Evolutionary conservation across 2,888 invertebrate genomes (phyloP), one percentile per base, ranked within the genome.

Genomic region (Dicyrtoma fusca): DNA sequence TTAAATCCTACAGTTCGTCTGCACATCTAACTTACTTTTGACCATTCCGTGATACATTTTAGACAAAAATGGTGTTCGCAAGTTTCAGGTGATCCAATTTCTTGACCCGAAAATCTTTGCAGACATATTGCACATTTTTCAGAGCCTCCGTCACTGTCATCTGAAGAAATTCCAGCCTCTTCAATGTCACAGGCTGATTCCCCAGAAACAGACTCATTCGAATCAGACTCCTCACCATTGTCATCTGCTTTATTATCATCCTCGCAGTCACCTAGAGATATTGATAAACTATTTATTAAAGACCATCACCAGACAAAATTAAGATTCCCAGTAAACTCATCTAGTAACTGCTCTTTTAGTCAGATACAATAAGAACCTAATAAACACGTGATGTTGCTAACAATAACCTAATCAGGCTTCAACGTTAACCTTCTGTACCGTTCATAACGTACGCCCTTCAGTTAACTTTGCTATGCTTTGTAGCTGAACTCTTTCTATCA

Each of bases 101-200:
- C 90, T 84, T 95, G 94, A 44, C 87, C 86, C 64, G 85, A 86
- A 82, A 95, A 91, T 63, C 90, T 87, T 77, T 91, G 84, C 59
- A 96, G 85, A 84, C 96, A 97, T 82, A 97, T 95, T 0, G 96
- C 93, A 84, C 96, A 97, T 82, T 91, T 92, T 81, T 93, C 94
- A 0, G 89, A 87, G 77, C 91, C 87, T 55, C 89, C 90, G 61
- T 71, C 76, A 47, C 73, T 74, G 11, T 77, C 77, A 69, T 77
- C 81, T 72, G 77, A 78, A 69, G 73, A 74, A 73, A 76, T 77
- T 51, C 74, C 80, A 55, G 77, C 75, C 1, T 74, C 79, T 70
- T 72, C 79, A 74, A 59, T 75, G 69, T 76, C 77, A 71, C 34
- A 34, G 34, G 34, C 34, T 34, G 63, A 64, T n/a, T 66, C 55